Evolutionary conservation across 2,888 invertebrate species (phyloP).

Genomic region (Onchidella celtica): DNA sequence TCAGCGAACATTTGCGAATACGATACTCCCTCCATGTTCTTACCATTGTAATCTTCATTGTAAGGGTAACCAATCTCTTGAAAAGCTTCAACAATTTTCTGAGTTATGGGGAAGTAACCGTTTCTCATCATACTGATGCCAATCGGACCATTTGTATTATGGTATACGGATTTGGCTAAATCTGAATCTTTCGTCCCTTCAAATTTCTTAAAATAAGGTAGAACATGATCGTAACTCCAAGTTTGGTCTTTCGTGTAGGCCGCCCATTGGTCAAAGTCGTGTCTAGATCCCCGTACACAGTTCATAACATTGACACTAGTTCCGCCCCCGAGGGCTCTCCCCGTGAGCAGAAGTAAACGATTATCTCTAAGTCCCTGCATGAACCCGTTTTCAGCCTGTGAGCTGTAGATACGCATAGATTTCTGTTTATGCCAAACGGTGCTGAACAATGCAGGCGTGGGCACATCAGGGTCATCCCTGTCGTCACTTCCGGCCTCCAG

Average conservation of each 20-base stretch:
- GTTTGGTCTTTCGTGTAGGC: slow-evolving; percentile 89
- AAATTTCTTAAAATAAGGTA: slow-evolving; percentile 82
- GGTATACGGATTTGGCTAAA: neutral
- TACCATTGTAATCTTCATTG: slow-evolving; percentile 32
- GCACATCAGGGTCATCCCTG: neutral
- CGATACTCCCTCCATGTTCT: slow-evolving; percentile 53
- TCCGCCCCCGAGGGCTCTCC: slow-evolving; percentile 93
- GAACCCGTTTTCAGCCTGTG: neutral
- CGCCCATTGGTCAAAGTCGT: slow-evolving; percentile 94
- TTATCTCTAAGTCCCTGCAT: neutral
- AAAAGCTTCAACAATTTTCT: slow-evolving; percentile 20
- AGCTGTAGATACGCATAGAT: neutral
- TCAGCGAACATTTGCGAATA: slow-evolving; percentile 14
- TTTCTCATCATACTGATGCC: neutral
- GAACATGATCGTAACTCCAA: slow-evolving; percentile 92
- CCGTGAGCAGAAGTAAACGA: slow-evolving; percentile 87
- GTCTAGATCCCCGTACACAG: slow-evolving; percentile 90
- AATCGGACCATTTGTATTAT: neutral
- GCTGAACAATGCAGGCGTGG: neutral
- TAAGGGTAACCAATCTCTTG: slow-evolving; percentile 19
- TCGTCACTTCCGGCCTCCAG: neutral
- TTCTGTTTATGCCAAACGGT: neutral
- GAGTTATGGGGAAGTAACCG: neutral
- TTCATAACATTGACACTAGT: slow-evolving; percentile 94
- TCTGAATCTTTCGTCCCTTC: neutral